phyloP scores from a whole-genome alignment of 2,113 vertebrate species.

The Trogon melanurus region DNA sequence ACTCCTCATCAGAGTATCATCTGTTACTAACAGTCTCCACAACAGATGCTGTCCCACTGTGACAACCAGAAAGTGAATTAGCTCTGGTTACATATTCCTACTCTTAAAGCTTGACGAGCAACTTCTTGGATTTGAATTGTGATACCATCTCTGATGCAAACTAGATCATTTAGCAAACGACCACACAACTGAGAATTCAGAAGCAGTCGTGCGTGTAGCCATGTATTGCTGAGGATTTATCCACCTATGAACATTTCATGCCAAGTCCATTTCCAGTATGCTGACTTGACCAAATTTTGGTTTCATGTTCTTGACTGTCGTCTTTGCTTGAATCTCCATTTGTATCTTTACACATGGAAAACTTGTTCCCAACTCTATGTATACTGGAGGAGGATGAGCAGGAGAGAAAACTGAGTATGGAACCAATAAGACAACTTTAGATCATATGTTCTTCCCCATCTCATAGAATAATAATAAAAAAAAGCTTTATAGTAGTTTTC shows the following conservation, averaged over 20 bases:
- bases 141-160: background rate
- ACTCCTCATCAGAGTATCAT: background rate
- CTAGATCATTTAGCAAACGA: background rate
- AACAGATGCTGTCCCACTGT: background rate
- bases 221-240: background rate
- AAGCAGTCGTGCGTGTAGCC: background rate
- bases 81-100: background rate
- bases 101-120: rapidly evolving
- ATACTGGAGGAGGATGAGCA: background rate
- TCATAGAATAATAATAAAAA: background rate
- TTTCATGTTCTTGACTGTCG: background rate
- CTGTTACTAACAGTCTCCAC: background rate
- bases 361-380: background rate
- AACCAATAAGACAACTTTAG: background rate
- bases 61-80: background rate
- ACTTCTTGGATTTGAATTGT: background rate
- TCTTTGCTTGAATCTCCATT: background rate
- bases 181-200: background rate
- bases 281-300: background rate
- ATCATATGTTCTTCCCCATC: background rate
- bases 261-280: background rate
- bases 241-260: background rate
- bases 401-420: background rate
- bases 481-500: background rate
- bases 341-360: background rate